Base-by-base conservation (phyloP, 2,113 vertebrate species). In the Dinomys branickii region DNA sequence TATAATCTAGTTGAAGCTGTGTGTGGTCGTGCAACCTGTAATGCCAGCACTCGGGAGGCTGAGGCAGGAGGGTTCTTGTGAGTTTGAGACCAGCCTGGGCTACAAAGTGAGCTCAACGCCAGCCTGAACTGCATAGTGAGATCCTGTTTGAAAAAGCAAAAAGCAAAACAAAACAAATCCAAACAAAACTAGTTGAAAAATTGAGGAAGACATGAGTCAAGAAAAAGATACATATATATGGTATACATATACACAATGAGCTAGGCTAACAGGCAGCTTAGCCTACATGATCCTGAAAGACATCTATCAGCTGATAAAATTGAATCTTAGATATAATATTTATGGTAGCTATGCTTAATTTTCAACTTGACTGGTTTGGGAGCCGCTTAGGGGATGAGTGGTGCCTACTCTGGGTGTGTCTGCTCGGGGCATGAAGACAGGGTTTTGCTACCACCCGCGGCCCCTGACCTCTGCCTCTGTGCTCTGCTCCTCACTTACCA, bases 231-330 rank as follows among this genome's bases (percentile, higher is more conserved):
- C n/a, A 75, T 71, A 52, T 13, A 33, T 77, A 93, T 93, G 81
- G 81, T 84, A 90, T 67, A 50, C 56, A 50, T 50, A 50, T 50
- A 50, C 9, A 50, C 9, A 50, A 85, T 58, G 47, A 88, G 33
- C 20, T 7, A 94, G 10, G 11, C 19, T 91, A 89, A 94, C 0
- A 85, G 41, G 73, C 8, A 90, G 86, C 4, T 33, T 92, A 84
- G 24, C 92, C 41, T 85, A 90, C 67, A 38, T 88, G 56, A 85
- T 69, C 26, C 26, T 63, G 9, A 69, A 96, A 38, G 12, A 52
- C 16, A 77, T 88, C 33, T 85, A 94, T 88, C 8, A 92, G 83
- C 81, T 67, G 58, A 88, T 88, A 94, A 92, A 83, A 81, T 94
- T 87, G 90, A 97, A 90, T 63, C 12, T 71, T 38, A 92, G 58